Evolutionary conservation across 2,113 vertebrate species (phyloP), one percentile per base, ranked within the genome.

Genomic region (Neolamprologus hecqui): DNA sequence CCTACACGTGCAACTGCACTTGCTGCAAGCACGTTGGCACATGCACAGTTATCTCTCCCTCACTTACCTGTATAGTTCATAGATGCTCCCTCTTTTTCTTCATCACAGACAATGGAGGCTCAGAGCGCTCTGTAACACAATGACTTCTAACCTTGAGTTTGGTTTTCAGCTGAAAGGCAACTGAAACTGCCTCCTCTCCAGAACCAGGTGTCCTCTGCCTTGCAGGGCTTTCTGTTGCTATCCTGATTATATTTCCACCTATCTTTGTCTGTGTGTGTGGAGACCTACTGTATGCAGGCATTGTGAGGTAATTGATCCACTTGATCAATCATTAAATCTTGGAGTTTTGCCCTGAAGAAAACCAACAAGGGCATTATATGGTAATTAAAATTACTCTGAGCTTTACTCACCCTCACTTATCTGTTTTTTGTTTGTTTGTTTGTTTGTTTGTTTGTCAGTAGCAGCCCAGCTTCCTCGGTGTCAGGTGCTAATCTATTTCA

Each of bases 401-500:
- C 54, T 55, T 84, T 91, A 5, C 73, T 85, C 55, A 79, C n/a
- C 19, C 49, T 86, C 5, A 79, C 14, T 3, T 70, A 37, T 14
- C 37, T 17, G 23, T 3, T n/a, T 35, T 63, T 87, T 92, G 42
- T 87, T 85, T 89, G 55, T 91, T 54, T 54, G 1, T 53, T 23
- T 60, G 37, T 89, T 54, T 82, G 49, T 81, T 35, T 85, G 3
- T 65, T 14, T 75, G 80, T 83, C 85, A 49, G 80, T 54, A 58
- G 55, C 83, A 84, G 60, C 14, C 60, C n/a, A 13, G 40, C 89
- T 63, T 92, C 84, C 82, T 86, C 65, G 6, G 88, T 85, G 58
- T 84, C 87, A 88, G 90, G 88, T 93, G 63, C 3, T 89, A 90
- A 90, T 77, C 60, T 73, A 57, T 75, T 92, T 86, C 68, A 79